Evolutionary conservation across 2,797 vertebrate species (phyloP).

Genomic region (Xenops minutus): DNA sequence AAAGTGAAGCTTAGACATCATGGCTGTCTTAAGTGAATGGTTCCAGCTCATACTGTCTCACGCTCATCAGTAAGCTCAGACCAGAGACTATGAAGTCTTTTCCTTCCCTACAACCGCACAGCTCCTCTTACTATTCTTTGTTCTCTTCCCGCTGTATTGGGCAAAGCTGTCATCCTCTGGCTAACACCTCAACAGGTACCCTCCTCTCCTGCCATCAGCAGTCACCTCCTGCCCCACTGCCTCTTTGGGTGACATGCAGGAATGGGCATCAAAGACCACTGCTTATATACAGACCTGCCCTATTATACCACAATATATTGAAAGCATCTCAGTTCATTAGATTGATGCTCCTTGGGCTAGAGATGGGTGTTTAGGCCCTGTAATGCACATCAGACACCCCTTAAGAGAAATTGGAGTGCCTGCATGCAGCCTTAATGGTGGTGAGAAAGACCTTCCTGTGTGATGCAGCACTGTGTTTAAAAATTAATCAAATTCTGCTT

Average conservation of each 20-base stretch:
- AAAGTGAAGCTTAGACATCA: neutral
- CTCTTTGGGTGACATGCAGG: neutral
- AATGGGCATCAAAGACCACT: neutral
- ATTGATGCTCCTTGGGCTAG: neutral
- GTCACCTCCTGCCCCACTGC: neutral
- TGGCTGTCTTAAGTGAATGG: neutral
- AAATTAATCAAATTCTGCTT: neutral
- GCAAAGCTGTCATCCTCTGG: neutral
- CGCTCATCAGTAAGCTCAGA: neutral
- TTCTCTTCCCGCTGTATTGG: neutral
- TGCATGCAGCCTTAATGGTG: fast-evolving
- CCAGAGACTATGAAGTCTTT: neutral
- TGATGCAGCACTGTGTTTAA: too few relatives aligned
- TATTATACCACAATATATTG: neutral
- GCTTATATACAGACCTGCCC: neutral
- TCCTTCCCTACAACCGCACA: neutral
- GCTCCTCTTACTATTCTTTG: neutral
- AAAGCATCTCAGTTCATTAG: neutral
- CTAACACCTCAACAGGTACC: neutral
- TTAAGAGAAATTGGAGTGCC: neutral
- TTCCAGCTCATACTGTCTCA: neutral
- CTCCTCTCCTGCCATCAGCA: neutral
- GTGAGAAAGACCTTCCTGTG: neutral
- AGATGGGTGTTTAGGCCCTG: neutral
- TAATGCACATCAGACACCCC: neutral